Conservation (phyloP, 92 coral and sea anemone genomes). For the Parazoanthus darwini region DNA sequence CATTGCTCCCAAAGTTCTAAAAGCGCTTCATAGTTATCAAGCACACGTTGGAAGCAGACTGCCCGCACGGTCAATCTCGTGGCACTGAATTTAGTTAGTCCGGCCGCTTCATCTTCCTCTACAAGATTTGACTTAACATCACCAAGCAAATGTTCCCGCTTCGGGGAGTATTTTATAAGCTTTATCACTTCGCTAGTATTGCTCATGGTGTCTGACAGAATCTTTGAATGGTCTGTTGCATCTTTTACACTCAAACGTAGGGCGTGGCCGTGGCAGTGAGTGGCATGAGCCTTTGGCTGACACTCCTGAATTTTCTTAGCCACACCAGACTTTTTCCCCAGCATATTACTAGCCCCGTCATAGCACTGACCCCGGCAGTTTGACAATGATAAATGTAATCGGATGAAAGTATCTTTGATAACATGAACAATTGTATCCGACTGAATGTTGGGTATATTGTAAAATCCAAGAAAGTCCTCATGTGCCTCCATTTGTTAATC, state of each 20-base stretch:
- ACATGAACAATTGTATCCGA: slow-evolving; percentile 26
- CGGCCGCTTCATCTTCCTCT: slow-evolving; percentile 38
- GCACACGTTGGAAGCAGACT: slow-evolving; percentile 48
- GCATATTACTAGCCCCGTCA: slow-evolving; percentile 63
- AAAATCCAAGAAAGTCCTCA: neutral
- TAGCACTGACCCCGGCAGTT: slow-evolving; percentile 56
- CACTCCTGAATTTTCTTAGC: slow-evolving; percentile 46
- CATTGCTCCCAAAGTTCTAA: neutral
- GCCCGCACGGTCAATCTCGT: slow-evolving; percentile 61
- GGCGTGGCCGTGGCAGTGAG: slow-evolving; percentile 44
- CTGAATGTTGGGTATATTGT: slow-evolving; percentile 40
- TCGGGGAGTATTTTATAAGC: slow-evolving; percentile 52
- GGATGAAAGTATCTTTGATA: slow-evolving; percentile 29
- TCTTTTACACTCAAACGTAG: slow-evolving; percentile 49
- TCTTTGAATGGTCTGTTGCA: slow-evolving; percentile 48
- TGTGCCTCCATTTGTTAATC: neutral
- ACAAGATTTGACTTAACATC: slow-evolving; percentile 43
- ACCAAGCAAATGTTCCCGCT: slow-evolving; percentile 53
- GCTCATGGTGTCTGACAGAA: slow-evolving; percentile 52
- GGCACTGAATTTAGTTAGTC: slow-evolving; percentile 20
- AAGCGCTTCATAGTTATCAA: slow-evolving; percentile 18
- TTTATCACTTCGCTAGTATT: slow-evolving; percentile 40
- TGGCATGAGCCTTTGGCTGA: slow-evolving; percentile 57
- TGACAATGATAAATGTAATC: slow-evolving; percentile 31
- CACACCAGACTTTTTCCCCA: slow-evolving; percentile 35